Evolutionary conservation across 2,888 invertebrate species (phyloP), one percentile per base, ranked within the genome.

Genomic region (Microctonus hyperodae): DNA sequence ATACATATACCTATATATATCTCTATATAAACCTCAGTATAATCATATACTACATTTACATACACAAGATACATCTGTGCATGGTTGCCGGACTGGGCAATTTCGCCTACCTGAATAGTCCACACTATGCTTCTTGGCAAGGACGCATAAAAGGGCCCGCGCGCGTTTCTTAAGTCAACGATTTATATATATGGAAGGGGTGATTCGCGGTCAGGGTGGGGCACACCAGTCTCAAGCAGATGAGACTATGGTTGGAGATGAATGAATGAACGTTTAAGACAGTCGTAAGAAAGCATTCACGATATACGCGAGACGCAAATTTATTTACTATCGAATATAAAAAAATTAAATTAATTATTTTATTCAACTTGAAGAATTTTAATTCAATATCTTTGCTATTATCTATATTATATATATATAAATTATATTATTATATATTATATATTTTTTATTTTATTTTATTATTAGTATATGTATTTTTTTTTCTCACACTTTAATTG

Each of bases 181-280:
- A 60, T 28, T 48, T 55, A 31, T n/a, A n/a, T n/a, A n/a, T n/a
- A n/a, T 40, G 61, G 56, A 66, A 59, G 56, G 72, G 73, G 75
- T 70, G 70, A 69, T 65, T 70, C 60, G 72, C 37, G 35, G 70
- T 67, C 68, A 69, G 71, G 68, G 72, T 60, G 72, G 72, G 72
- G 61, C 58, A 55, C 35, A 56, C 48, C 53, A 44, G 55, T 44
- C 35, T 28, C 61, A 69, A 68, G 69, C 64, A 67, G 73, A 73
- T 72, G 70, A 69, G 72, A 61, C 65, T 57, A 64, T 51, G 16
- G 66, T 60, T 67, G 65, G 67, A 72, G 77, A 81, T 79, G 81
- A 81, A 81, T 81, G 82, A 82, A 82, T 81, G 82, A 80, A 81
- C 79, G 69, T 73, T 78, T 79, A 78, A 79, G 78, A 79, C 79